Evolutionary conservation across 1,140 invertebrate genomes (phyloP), one percentile per base, ranked within the genome.

Genomic region (Ooceraea biroi): DNA sequence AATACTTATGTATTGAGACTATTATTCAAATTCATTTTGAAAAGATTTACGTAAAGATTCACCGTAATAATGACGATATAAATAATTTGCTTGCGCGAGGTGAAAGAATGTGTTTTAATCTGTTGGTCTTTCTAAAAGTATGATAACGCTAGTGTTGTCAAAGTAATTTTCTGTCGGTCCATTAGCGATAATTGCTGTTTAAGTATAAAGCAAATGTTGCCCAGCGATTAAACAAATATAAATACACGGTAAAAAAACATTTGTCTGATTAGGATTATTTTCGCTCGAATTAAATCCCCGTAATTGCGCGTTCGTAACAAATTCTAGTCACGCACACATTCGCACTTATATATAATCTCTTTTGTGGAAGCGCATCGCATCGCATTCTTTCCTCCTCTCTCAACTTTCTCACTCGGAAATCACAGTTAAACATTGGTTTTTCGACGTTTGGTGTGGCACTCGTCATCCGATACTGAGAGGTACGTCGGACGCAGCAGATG

Each of bases 361-460:
- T 61, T 78, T 63, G 55, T 69, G 73, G 82, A 87, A 78, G 85
- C 68, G 63, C 76, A 50, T 65, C 41, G 14, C 63, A 25, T 87
- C 82, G 61, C 78, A 82, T 68, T 89, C 80, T 82, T 58, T 72
- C 78, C 55, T 76, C 63, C 60, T 78, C 19, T 83, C 57, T 36
- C 61, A 85, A 57, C 77, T 83, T 85, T 90, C 85, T 91, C 89
- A 87, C 88, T 90, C 83, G 66, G 57, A 89, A 89, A 89, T 89
- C 88, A 89, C 88, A 89, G 88, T 87, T 89, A 87, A 88, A 85
- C 87, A 87, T 88, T 88, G 85, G 86, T 87, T 88, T 86, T 72
- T 83, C 55, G 78, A 86, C 85, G 65, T 87, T 84, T 87, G 66
- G 57, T 76, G 85, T 84, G 85, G 85, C 82, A 88, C 85, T 57